Conservation (phyloP, 53 echinoderm and acorn worm species). For the Apostichopus leukothele region DNA sequence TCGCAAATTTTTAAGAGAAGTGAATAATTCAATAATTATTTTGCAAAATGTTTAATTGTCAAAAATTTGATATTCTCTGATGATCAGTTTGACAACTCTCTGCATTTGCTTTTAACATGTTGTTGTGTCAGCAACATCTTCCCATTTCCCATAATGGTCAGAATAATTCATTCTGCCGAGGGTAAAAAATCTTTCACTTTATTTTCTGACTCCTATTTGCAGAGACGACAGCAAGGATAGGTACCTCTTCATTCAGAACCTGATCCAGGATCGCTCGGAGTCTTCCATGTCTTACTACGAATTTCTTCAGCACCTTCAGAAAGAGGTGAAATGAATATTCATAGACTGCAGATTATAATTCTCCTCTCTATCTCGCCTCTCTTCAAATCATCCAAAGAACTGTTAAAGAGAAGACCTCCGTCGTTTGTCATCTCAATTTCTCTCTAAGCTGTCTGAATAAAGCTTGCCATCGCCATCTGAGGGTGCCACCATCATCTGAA, state of each 20-base stretch:
- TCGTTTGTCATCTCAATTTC: not conserved
- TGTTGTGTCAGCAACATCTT: no score
- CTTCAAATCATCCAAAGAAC: not conserved
- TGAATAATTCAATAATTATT: no score
- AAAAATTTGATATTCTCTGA: no score
- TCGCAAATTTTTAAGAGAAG: no score
- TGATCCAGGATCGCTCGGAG: constrained; percentile 87
- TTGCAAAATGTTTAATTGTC: no score
- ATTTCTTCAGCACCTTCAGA: constrained; percentile 92
- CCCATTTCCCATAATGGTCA: no score
- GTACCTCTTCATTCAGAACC: constrained; percentile 70
- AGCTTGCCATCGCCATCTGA: no score
- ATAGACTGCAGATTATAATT: not conserved
- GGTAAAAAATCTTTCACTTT: no score
- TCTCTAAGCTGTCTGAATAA: not conserved
- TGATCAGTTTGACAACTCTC: no score
- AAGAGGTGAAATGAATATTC: constrained; percentile 72
- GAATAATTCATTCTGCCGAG: no score
- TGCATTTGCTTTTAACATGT: no score
- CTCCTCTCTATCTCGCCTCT: not conserved
- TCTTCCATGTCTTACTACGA: constrained; percentile 98
- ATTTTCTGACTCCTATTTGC: not conserved
- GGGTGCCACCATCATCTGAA: no score
- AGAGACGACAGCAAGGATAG: constrained; percentile 90
- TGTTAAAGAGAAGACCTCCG: not conserved